Base-by-base conservation (phyloP, 2,888 invertebrate genomes). In the Sesia apiformis region DNA sequence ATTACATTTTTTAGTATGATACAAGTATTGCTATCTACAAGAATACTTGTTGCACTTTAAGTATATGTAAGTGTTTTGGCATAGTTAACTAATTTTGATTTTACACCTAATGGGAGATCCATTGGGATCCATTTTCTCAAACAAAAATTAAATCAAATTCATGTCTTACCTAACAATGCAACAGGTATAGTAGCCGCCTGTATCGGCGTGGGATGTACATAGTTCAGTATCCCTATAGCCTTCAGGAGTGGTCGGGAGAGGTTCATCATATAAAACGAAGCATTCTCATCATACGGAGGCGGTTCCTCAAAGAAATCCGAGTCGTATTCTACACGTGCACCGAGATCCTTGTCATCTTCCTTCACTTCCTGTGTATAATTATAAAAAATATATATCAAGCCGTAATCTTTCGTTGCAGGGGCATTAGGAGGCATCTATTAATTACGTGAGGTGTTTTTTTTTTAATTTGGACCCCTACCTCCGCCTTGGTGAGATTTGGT, bases 111-210 rank as follows among this genome's bases (percentile, higher is more conserved):
- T 1, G 23, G 23, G 23, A n/a, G n/a, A n/a, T n/a, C n/a, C n/a
- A n/a, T n/a, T n/a, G n/a, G n/a, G n/a, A n/a, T 23, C 23, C 23
- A 1, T 23, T 23, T 23, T 23, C 23, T 23, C 1, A 2, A 23
- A 43, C n/a, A 43, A 43, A 43, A 23, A 23, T 23, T 23, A 8
- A 46, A 46, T 46, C n/a, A 46, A 1, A 46, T 46, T 8, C n/a
- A 8, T 3, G 50, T 6, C 70, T 65, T 71, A 91, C 92, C 93
- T 64, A 96, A 88, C 56, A 99, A 86, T 3, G 97, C 98, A 5
- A 98, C 92, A 0, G 99, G 99, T 75, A 99, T 96, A 0, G 98
- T 97, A 0, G 97, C 95, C 1, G 97, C 93, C 82, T 99, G 99
- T 70, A 99, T 98, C 0, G 98, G 98, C 0, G 99, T 99, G 0